phyloP scores from a whole-genome alignment of 1,140 invertebrate species.

The Eufriesea mexicana region DNA sequence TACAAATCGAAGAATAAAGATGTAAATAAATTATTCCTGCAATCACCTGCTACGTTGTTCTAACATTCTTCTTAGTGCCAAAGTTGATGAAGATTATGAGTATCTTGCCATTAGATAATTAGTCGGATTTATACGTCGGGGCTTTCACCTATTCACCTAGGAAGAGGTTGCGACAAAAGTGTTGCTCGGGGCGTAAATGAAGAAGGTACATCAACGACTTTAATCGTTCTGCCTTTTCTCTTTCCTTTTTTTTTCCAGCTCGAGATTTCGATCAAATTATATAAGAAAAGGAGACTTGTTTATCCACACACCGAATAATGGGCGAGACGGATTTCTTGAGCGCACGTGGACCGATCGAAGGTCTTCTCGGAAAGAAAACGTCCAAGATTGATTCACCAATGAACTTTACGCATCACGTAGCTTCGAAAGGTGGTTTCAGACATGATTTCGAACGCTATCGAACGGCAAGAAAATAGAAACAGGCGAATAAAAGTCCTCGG shows the following conservation, averaged over 20 bases:
- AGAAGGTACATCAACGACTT: neutral
- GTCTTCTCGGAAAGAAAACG: conserved; percentile 9
- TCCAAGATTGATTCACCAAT: neutral
- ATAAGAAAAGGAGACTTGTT: neutral
- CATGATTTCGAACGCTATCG: neutral
- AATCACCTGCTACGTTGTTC: no score
- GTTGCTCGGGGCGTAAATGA: neutral
- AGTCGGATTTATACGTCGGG: neutral
- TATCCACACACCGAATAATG: conserved; percentile 1
- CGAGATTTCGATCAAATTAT: conserved; percentile 20
- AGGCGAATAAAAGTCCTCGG: no score
- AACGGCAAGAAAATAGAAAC: neutral
- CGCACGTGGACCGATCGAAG: conserved; percentile 27
- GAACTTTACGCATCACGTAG: neutral
- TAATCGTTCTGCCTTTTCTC: no score
- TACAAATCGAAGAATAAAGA: no score
- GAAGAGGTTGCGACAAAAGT: neutral
- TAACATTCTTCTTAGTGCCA: neutral
- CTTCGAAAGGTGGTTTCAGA: neutral
- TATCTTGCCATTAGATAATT: neutral
- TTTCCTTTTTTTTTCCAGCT: neutral
- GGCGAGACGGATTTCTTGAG: neutral
- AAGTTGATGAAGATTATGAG: no score
- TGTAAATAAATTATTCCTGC: no score
- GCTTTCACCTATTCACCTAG: conserved; percentile 7